These are phyloP conservation scores for Goniozus legneri DNA, from an alignment of 1,140 invertebrate species.

Conservation along the genomic window DNA sequence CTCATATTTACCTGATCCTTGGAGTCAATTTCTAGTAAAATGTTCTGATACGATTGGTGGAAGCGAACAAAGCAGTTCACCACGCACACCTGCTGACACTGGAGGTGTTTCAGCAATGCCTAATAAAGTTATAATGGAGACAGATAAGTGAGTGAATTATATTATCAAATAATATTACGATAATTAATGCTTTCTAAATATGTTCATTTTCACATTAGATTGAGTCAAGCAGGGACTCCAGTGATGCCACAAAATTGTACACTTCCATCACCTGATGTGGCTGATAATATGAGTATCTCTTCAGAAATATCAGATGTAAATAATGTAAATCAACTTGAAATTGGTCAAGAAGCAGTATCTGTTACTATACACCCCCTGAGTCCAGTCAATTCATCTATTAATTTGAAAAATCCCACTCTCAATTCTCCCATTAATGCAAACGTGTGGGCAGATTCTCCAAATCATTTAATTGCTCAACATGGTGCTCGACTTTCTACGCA, in stretches of 20 bases:
- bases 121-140: conserved; percentile 44
- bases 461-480: conserved; percentile 53
- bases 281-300: conserved; percentile 37
- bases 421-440: conserved; percentile 60
- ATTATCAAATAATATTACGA: no score
- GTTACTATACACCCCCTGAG: conserved; percentile 63
- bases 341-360: conserved; percentile 53
- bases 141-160: conserved; percentile 46
- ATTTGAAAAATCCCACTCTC: conserved; percentile 33
- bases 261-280: conserved; percentile 35
- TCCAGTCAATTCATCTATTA: conserved; percentile 43
- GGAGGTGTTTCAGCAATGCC: conserved; percentile 57
- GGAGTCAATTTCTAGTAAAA: conserved; percentile 74
- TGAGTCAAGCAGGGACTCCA: conserved; percentile 47
- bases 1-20: conserved; percentile 72
- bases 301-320: conserved; percentile 34
- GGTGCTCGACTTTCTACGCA: conserved; percentile 73
- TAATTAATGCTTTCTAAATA: no score
- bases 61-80: conserved; percentile 63
- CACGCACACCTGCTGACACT: conserved; percentile 59
- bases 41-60: conserved; percentile 52
- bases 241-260: conserved; percentile 35
- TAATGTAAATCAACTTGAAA: conserved; percentile 43
- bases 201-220: no score
- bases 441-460: conserved; percentile 57